Conservation (phyloP, 2,797 vertebrate genomes). For the Odontamblyopus rebecca region DNA sequence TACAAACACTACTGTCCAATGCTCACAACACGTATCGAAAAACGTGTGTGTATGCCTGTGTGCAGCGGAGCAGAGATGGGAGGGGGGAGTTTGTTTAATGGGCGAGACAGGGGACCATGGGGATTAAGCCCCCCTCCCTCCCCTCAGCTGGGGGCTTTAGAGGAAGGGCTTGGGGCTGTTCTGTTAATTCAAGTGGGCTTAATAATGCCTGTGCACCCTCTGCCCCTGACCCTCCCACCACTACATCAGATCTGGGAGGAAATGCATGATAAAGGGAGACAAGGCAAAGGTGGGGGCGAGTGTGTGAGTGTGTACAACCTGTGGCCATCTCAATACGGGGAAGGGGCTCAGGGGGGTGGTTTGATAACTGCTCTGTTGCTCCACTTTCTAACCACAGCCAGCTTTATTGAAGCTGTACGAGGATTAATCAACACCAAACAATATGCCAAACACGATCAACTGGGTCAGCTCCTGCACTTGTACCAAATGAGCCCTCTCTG, state of each 20-base stretch:
- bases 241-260: conserved; percentile 73
- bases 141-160: conserved; percentile 77
- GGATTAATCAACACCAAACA: conserved; percentile 76
- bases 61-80: conserved; percentile 39
- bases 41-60: conserved; percentile 7
- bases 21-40: conserved; percentile 8
- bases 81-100: conserved; percentile 75
- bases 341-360: conserved; percentile 44
- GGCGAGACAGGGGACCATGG: conserved; percentile 77
- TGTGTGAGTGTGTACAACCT: conserved; percentile 49
- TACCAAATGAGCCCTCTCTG: conserved; percentile 52
- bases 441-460: conserved; percentile 70
- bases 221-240: conserved; percentile 72
- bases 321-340: conserved; percentile 58
- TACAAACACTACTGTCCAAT: conserved; percentile 25
- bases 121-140: conserved; percentile 75
- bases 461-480: conserved; percentile 64
- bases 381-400: conserved; percentile 55
- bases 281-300: conserved; percentile 49
- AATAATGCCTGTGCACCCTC: conserved; percentile 77
- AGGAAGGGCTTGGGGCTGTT: conserved; percentile 75
- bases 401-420: conserved; percentile 66
- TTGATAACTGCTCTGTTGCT: conserved; percentile 58
- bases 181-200: conserved; percentile 81
- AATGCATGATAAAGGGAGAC: conserved; percentile 72